Evolutionary conservation across 2,797 vertebrate species (phyloP).

Genomic region (Peromyscus aztecus): DNA sequence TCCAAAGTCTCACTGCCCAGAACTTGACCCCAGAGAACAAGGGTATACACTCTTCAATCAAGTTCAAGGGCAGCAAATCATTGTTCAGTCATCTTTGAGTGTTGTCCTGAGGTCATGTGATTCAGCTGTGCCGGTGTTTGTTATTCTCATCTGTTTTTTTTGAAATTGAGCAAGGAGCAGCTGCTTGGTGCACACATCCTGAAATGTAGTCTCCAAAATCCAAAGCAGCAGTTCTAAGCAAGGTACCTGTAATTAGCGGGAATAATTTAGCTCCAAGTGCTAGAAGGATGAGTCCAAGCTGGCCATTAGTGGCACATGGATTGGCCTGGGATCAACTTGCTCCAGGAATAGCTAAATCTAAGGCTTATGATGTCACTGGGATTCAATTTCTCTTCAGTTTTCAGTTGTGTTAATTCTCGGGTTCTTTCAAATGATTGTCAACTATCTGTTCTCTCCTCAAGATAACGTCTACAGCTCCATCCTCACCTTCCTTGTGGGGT

Average conservation of each 20-base stretch:
- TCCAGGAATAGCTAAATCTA: background rate
- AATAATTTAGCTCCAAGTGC: background rate
- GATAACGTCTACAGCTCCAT: fast-evolving
- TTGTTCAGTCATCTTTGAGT: background rate
- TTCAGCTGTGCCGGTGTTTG: too few species aligned
- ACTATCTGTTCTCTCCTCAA: background rate
- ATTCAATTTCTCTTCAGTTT: background rate
- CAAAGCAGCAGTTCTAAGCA: background rate
- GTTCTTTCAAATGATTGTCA: background rate
- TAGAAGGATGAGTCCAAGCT: background rate
- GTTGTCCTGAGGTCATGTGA: background rate
- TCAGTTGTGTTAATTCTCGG: background rate
- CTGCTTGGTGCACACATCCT: background rate
- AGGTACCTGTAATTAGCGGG: background rate
- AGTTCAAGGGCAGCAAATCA: background rate
- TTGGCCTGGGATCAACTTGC: background rate
- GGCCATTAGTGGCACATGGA: background rate
- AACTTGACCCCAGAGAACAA: background rate
- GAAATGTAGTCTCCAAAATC: background rate
- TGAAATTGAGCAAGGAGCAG: background rate
- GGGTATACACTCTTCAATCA: background rate
- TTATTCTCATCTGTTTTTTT: background rate
- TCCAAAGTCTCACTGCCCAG: background rate
- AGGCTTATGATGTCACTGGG: background rate
- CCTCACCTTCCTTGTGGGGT: background rate